Evolutionary conservation across 2,888 invertebrate species (phyloP), one percentile per base, ranked within the genome.

Genomic region (Lepidochrysops patricia): DNA sequence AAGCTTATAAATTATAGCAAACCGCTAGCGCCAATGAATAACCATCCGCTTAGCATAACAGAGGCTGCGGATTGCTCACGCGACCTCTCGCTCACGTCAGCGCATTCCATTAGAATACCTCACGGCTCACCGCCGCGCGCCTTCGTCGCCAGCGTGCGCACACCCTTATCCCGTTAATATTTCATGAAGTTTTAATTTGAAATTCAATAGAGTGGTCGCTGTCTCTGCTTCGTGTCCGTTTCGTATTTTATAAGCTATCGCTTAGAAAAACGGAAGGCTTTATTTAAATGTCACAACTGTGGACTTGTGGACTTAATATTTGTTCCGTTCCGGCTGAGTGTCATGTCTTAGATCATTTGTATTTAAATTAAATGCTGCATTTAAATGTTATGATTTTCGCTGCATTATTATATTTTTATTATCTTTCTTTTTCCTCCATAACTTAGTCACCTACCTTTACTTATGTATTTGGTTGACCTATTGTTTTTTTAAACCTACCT

Each of bases 181-280:
- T 83, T 79, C 83, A 84, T 84, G 81, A 72, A 75, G 76, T 78
- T 80, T 79, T 75, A 75, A 77, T 80, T 79, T 81, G 65, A 76
- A 82, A 79, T 76, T 78, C 77, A 71, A 70, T 66, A 64, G 68
- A 66, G 66, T 67, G 68, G 67, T 64, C 69, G 63, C 60, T 52
- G 61, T 58, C 61, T 66, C 61, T 60, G 61, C 61, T 63, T 66
- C 62, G 60, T 60, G 35, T 57, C 29, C 64, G 62, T 66, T 61
- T 58, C 58, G 64, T 64, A 63, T 59, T 60, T 62, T 61, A 61
- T 61, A 57, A 62, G 58, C 60, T 56, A 52, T 61, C 61, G 60
- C 27, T 57, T 43, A 57, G 35, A 63, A 57, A 34, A 58, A 52
- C 61, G 58, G 56, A n/a, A 25, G 50, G 58, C 61, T 60, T 62